Evolutionary conservation across 2,888 invertebrate species (phyloP).

Genomic region (Nasonovia ribisnigri): DNA sequence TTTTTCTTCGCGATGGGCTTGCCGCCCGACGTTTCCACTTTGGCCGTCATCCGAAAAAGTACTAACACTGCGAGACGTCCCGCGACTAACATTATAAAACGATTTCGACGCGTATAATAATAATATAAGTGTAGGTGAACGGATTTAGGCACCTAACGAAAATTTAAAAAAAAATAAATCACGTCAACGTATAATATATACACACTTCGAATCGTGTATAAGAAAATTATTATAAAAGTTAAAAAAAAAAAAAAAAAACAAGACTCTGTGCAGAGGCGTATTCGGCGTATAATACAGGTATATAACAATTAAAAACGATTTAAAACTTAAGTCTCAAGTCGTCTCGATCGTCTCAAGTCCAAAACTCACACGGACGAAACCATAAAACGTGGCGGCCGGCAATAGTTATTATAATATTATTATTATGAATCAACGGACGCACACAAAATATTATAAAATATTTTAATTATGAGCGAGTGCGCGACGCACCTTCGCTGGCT

Average conservation of each 20-base stretch:
- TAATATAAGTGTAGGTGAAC: background rate
- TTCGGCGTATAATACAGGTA: background rate
- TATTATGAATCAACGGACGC: background rate
- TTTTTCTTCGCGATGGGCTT: background rate
- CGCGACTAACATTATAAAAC: background rate
- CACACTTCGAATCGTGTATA: background rate
- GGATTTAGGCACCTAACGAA: background rate
- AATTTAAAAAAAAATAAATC: background rate
- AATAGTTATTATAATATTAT: background rate
- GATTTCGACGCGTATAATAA: background rate
- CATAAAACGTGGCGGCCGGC: background rate
- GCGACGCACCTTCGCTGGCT: background rate
- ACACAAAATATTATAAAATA: background rate
- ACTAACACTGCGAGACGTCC: background rate
- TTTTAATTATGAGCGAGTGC: background rate
- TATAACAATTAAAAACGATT: background rate
- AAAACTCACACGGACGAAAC: background rate
- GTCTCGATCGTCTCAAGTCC: background rate
- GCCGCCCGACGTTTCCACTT: background rate
- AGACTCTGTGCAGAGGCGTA: background rate
- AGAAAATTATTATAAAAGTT: background rate
- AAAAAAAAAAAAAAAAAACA: background rate
- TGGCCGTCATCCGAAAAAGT: background rate
- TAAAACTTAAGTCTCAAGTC: background rate
- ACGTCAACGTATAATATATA: background rate